Evolutionary conservation across 2,888 invertebrate species (phyloP), one percentile per base, ranked within the genome.

Genomic region (Cephalotes varians): DNA sequence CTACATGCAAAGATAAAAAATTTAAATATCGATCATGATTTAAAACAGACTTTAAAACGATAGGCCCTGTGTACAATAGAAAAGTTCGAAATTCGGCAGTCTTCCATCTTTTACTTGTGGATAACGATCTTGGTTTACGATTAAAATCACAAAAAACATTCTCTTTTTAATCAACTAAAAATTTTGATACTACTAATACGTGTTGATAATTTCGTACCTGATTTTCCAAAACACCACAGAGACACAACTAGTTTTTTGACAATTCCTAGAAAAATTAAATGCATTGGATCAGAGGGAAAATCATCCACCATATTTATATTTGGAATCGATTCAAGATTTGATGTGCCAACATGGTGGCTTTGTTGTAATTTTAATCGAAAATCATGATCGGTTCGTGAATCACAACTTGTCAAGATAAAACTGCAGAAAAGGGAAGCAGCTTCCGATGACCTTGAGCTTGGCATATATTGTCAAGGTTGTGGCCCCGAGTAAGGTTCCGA

Each of bases 221-320:
- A 34, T 49, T 85, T 72, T 40, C 85, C 84, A 21, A 62, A 15
- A 9, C 60, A 44, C 62, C 77, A 77, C 12, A 77, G 21, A 21
- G 12, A 40, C 10, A 40, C n/a, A 9, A 84, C 12, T 34, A 86
- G 51, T 60, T 49, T 76, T 77, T 72, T 79, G 0, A 83, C 37
- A 15, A 84, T 47, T n/a, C 85, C 85, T 3, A 84, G 21, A 37
- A 65, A 83, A 18, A 88, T 60, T 1, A 69, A 21, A 37, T 69
- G 54, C 34, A 69, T 49, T 3, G 47, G 7, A 6, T 71, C 71
- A 4, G 71, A 86, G 1, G 83, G 82, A 18, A 87, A 28, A 15
- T 81, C 51, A 12, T 73, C 15, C 0, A 88, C 71, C 31, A 88
- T 64, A 67, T 87, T 40, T 10, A 85, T 82, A 64, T 77, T 60